Conservation (phyloP, 1,140 invertebrate genomes). For the Caenorhabditis latens region DNA sequence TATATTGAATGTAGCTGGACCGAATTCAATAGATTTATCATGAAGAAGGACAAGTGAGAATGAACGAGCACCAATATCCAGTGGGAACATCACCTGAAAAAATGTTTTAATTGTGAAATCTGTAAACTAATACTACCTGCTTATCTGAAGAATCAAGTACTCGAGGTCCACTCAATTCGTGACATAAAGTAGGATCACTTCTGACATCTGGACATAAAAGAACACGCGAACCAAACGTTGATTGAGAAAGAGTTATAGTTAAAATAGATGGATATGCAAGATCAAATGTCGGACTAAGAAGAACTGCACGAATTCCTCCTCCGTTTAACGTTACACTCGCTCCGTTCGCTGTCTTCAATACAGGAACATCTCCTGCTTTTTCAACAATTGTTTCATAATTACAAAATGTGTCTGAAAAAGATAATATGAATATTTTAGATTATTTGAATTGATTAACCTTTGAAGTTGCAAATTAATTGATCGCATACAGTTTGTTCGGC, state of each 20-base stretch:
- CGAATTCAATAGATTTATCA: slow-evolving; percentile 62
- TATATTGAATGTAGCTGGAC: slow-evolving; percentile 55
- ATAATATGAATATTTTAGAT: background rate
- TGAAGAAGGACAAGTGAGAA: slow-evolving; percentile 61
- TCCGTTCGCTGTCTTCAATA: background rate
- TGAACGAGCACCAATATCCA: slow-evolving; percentile 49
- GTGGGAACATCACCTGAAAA: slow-evolving; percentile 53
- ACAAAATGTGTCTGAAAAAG: slow-evolving; percentile 40
- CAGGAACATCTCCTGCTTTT: slow-evolving; percentile 12
- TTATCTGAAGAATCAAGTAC: slow-evolving; percentile 47
- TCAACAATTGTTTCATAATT: slow-evolving; percentile 45
- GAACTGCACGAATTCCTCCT: slow-evolving; percentile 43
- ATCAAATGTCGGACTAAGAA: slow-evolving; percentile 53
- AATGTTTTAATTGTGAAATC: background rate
- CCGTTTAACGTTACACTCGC: slow-evolving; percentile 32
- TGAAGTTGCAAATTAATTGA: slow-evolving; percentile 56
- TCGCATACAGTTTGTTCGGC: slow-evolving; percentile 60
- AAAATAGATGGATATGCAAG: slow-evolving; percentile 55
- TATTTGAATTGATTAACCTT: slow-evolving; percentile 18
- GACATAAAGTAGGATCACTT: slow-evolving; percentile 56
- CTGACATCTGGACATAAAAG: slow-evolving; percentile 63
- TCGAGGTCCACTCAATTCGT: slow-evolving; percentile 60
- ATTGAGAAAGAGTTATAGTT: slow-evolving; percentile 52
- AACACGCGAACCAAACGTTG: slow-evolving; percentile 60
- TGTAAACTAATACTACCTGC: background rate